Evolutionary conservation across 2,888 invertebrate genomes (phyloP).

Genomic region (Apantesis nais): DNA sequence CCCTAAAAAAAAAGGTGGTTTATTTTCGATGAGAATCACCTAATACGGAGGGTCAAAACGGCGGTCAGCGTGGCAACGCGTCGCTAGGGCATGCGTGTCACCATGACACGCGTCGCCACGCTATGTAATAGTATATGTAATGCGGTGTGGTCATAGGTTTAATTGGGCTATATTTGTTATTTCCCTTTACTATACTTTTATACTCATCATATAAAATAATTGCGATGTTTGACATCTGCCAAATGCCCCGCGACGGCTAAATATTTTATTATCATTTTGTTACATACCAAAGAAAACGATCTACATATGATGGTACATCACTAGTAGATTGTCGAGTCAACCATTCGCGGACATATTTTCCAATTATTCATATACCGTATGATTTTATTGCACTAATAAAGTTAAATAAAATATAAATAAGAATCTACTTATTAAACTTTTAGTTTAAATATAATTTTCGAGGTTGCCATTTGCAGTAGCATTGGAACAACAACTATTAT

Average conservation of each 20-base stretch:
- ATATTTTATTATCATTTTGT: not conserved
- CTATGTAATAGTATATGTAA: no score
- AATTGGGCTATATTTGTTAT: no score
- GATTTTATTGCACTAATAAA: constrained; percentile 4
- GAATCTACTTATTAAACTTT: not conserved
- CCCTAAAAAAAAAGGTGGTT: not conserved
- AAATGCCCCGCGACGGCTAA: not conserved
- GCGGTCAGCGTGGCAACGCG: not conserved
- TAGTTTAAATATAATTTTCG: not conserved
- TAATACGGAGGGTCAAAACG: not conserved
- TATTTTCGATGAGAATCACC: not conserved
- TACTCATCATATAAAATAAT: not conserved
- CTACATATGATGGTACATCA: no score
- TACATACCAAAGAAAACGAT: not conserved
- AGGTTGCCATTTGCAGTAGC: constrained; percentile 17
- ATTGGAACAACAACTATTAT: constrained; percentile 17
- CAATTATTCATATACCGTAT: not conserved
- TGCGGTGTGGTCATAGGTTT: no score
- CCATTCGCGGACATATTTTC: no score
- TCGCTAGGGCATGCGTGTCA: no score
- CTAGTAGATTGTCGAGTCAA: no score
- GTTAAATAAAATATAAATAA: not conserved
- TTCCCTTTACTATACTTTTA: no score
- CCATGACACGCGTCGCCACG: no score
- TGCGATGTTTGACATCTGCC: not conserved